Evolutionary conservation across 2,797 vertebrate genomes (phyloP), one percentile per base, ranked within the genome.

Genomic region (Sebastolobus altivelis): DNA sequence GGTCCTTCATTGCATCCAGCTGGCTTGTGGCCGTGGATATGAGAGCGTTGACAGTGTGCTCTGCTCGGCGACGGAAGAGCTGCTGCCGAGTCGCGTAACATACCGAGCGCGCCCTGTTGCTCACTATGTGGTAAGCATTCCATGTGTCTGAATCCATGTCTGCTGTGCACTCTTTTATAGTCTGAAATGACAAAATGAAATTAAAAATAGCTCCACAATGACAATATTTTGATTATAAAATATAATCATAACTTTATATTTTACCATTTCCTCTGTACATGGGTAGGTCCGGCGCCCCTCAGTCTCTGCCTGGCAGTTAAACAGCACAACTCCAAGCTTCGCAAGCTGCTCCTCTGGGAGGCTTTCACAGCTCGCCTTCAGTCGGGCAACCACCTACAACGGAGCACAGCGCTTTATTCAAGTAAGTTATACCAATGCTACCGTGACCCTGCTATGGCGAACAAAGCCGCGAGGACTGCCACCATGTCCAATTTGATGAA

Each of bases 71-170:
- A 0, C 96, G 90, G 79, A 97, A 97, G 27, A 97, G 96, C 88
- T 95, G 95, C 94, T 97, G 97, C 33, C 96, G 95, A 0, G 94
- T 93, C 4, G 96, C 87, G 1, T 97, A 97, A 86, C 97, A 97
- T 46, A 97, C 96, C 0, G 96, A 93, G 12, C 95, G 96, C 0
- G 96, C 97, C 46, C 96, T 84, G 92, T 97, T 97, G 88, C 96
- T 97, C 67, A 97, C 95, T 0, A 97, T 96, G 86, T 97, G 97
- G 86, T 97, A 97, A 0, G 97, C 96, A 0, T 96, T 97, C 96
- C 96, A 97, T 0, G 96, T 97, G 89, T 97, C 95, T 0, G 96
- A 84, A 63, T 97, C 96, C 97, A 97, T 97, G 40, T 90, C 85
- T 0, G 84, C 84, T 1, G 97, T 97, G 29, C 97, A 97, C 56